These are phyloP conservation scores for Atopsyche davidsoni DNA, from an alignment of 1,140 invertebrate genomes.

Conservation along the genomic window DNA sequence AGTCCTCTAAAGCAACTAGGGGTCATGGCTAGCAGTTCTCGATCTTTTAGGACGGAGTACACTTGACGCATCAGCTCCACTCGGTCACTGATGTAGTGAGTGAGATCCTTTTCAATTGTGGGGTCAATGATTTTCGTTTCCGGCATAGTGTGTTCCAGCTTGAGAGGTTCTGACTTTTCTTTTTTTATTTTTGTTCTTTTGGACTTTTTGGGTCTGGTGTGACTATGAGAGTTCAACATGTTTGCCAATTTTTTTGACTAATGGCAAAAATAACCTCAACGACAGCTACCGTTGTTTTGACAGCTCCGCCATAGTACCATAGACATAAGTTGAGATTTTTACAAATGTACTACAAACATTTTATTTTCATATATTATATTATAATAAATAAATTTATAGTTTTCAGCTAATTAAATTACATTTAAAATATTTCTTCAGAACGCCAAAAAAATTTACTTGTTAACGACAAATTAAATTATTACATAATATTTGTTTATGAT, in stretches of 20 bases:
- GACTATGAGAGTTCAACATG: not conserved
- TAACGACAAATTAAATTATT: not conserved
- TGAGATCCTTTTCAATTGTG: slow-evolving; percentile 42
- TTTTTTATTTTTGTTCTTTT: slow-evolving; percentile 23
- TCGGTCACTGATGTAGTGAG: slow-evolving; percentile 55
- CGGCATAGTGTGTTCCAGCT: not conserved
- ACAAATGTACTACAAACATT: not conserved
- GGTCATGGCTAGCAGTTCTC: slow-evolving; percentile 54
- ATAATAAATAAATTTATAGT: not conserved
- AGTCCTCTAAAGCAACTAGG: slow-evolving; percentile 53
- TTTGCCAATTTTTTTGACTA: not conserved
- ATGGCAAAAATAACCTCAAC: not conserved
- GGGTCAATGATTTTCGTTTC: not conserved
- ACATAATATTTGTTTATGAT: not conserved
- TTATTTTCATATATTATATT: not conserved
- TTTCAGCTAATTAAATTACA: not conserved
- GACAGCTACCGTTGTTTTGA: not conserved
- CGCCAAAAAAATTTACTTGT: not conserved
- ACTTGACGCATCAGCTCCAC: slow-evolving; percentile 59
- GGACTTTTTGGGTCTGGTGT: not conserved
- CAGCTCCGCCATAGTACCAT: not conserved
- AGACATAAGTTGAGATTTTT: not conserved
- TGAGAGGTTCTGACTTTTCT: slow-evolving; percentile 9
- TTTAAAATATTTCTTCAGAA: not conserved
- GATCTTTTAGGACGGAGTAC: slow-evolving; percentile 54